Evolutionary conservation across 2,888 invertebrate genomes (phyloP), one percentile per base, ranked within the genome.

Genomic region (Orthosia gothica): DNA sequence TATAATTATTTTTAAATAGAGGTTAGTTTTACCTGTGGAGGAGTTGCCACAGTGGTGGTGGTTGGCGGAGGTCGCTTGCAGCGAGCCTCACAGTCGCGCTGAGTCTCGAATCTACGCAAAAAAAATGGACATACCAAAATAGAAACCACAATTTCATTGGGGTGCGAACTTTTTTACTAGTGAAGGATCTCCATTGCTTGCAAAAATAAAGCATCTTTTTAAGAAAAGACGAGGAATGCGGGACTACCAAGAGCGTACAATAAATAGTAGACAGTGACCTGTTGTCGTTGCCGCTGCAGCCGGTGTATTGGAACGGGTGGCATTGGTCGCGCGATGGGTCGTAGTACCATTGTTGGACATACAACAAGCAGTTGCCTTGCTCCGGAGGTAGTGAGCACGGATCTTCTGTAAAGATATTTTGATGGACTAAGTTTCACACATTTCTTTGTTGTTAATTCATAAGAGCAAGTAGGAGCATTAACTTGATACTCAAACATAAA

Each of bases 221-320:
- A 20, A 23, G 7, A 5, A 7, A 9, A 49, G 23, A 74, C 2
- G 7, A 7, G 2, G 11, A 47, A 52, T 18, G 12, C 16, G 47
- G 15, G 0, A 7, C 3, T 7, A 12, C 4, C 1, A 5, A 45
- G 15, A 3, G 7, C 11, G 55, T 49, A 18, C 15, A 15, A 7
- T 15, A 69, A 69, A 45, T 11, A 47, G 7, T 47, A 47, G 52
- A 40, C 9, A 59, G 89, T 94, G 98, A 99, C 94, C 98, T 98
- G 94, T 99, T 99, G 3, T 97, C 97, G 91, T 99, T 99, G 47
- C 99, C 99, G 47, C 98, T 98, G 91, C 99, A 99, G 65, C 99
- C 99, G 54, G 99, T 98, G 92, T 98, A 99, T 87, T 98, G 97
- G 95, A 99, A 99, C 89, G 97, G 98, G 69, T 97, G 96, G 92